Conservation (phyloP, 2,888 invertebrate species). For the Isoperla grammatica region DNA sequence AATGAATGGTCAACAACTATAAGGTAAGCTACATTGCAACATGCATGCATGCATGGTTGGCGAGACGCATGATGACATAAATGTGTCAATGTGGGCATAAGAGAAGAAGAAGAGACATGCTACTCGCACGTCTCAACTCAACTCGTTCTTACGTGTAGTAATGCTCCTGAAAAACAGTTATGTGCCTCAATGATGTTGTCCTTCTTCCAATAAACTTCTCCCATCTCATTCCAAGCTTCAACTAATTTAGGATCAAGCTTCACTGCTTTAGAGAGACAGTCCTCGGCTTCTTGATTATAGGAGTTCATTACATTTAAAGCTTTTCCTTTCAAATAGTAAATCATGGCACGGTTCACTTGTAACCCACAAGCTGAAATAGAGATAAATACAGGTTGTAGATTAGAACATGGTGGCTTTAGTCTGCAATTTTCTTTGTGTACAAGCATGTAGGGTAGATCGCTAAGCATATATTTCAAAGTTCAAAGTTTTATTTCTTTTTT, state of each 20-base stretch:
- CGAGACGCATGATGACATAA: too few species aligned
- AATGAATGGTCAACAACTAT: too few species aligned
- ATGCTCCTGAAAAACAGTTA: constrained; percentile 74
- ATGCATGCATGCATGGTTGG: too few species aligned
- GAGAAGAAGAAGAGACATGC: too few species aligned
- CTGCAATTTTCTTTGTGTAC: constrained; percentile 8
- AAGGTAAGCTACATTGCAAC: too few species aligned
- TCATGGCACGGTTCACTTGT: constrained; percentile 53
- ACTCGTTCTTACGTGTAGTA: constrained; percentile 64
- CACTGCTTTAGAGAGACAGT: constrained; percentile 72
- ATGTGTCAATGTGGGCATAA: too few species aligned
- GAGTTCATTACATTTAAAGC: constrained; percentile 65
- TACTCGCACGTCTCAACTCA: too few species aligned
- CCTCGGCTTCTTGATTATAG: constrained; percentile 64
- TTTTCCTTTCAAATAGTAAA: constrained; percentile 66
- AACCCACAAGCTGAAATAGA: constrained; percentile 28
- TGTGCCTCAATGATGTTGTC: constrained; percentile 72
- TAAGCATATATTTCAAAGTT: too few species aligned
- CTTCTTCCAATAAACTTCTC: constrained; percentile 85
- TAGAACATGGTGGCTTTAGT: neutral
- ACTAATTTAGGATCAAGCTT: constrained; percentile 75
- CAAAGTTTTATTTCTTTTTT: too few species aligned
- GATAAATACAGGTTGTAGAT: neutral
- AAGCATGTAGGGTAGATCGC: too few species aligned
- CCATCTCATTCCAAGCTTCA: constrained; percentile 84